Evolutionary conservation across 2,888 invertebrate species (phyloP).

Genomic region (Sesia bembeciformis): DNA sequence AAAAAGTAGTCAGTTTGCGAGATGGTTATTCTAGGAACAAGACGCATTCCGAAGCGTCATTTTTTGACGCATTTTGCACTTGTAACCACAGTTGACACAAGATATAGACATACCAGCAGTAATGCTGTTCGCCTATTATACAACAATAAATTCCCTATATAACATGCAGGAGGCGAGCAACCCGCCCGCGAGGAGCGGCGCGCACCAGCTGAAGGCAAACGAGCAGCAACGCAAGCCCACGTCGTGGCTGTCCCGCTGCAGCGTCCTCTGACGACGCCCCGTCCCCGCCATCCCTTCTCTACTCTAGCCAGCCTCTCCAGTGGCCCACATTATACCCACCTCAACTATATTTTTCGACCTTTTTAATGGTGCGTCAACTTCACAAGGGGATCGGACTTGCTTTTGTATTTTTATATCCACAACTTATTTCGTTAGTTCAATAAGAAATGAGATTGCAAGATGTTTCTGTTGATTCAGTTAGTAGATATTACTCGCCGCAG

Average conservation of each 20-base stretch:
- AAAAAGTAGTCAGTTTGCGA: too few relatives aligned
- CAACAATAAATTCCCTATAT: too few relatives aligned
- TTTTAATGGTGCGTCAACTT: slow-evolving; percentile 49
- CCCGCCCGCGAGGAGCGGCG: slow-evolving; percentile 84
- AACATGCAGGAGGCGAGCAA: slow-evolving; percentile 87
- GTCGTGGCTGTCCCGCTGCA: slow-evolving; percentile 90
- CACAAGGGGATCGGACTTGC: slow-evolving; percentile 52
- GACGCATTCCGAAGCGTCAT: too few relatives aligned
- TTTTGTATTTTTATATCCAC: slow-evolving; percentile 73
- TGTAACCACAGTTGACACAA: too few relatives aligned
- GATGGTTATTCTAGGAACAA: too few relatives aligned
- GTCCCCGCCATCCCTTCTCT: slow-evolving; percentile 8
- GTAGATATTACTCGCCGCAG: too few relatives aligned
- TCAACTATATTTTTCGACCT: slow-evolving; percentile 61
- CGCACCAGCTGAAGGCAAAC: slow-evolving; percentile 83
- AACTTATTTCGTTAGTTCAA: slow-evolving; percentile 19
- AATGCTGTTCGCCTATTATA: too few relatives aligned
- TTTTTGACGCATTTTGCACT: too few relatives aligned
- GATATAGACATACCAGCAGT: too few relatives aligned
- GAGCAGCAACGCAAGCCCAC: slow-evolving; percentile 88
- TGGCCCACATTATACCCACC: slow-evolving; percentile 29
- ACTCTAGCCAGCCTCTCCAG: slow-evolving; percentile 11
- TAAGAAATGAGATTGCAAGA: too few relatives aligned
- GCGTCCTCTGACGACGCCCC: slow-evolving; percentile 85
- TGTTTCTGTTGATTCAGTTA: too few relatives aligned